Percentiles rank a stretch among this genome's conserved stretches.
phyloP scores from a whole-genome alignment of 2,888 invertebrate species.

The Agrenia bidenticulata region DNA sequence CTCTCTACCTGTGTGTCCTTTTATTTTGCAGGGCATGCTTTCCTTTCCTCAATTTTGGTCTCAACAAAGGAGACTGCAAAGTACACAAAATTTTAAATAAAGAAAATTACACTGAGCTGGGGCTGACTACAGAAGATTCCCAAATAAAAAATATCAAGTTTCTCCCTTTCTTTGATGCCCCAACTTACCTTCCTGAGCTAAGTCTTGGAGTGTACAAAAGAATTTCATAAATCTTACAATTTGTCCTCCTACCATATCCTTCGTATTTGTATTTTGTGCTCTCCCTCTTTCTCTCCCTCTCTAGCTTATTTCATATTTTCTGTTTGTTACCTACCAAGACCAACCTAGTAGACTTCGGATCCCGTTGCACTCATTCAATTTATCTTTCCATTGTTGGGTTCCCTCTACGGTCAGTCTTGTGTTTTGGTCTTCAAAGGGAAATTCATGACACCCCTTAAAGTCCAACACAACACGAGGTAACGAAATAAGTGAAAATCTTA shows the following conservation, averaged over 20 bases:
- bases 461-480: constrained; percentile 10
- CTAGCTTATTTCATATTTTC: too few species aligned
- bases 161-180: constrained; percentile 33
- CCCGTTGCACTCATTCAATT: constrained; percentile 13
- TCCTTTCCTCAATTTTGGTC: not conserved
- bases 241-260: constrained; percentile 8
- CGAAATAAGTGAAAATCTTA: constrained; percentile 12
- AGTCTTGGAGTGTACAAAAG: constrained; percentile 18
- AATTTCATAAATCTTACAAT: constrained; percentile 36
- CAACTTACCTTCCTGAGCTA: constrained; percentile 19
- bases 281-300: not conserved
- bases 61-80: not conserved
- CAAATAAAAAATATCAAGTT: constrained; percentile 31
- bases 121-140: not conserved
- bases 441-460: too few species aligned
- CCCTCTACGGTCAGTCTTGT: not conserved
- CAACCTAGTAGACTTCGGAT: too few species aligned
- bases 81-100: not conserved
- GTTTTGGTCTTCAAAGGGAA: too few species aligned
- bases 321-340: too few species aligned
- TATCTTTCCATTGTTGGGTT: constrained; percentile 11
- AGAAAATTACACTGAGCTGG: not conserved
- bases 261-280: constrained; percentile 5
- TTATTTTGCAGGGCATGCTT: constrained; percentile 1
- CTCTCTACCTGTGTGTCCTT: not conserved